Evolutionary conservation across 2,888 invertebrate genomes (phyloP).

Genomic region (Julus scanicus): DNA sequence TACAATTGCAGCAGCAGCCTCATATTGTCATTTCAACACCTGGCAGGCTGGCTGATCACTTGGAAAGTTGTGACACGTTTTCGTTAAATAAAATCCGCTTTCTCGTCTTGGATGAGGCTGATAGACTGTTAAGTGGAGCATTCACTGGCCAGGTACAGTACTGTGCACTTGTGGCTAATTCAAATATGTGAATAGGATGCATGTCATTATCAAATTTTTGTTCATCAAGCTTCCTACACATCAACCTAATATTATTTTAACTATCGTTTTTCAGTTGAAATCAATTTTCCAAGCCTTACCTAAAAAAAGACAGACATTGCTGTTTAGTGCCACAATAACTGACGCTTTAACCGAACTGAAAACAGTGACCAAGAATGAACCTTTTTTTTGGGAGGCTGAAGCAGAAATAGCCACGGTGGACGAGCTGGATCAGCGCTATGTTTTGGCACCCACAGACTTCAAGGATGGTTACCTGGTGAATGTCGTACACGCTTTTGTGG

Average conservation of each 20-base stretch:
- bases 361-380: slow-evolving; percentile 73
- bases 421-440: slow-evolving; percentile 89
- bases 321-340: slow-evolving; percentile 97
- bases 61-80: slow-evolving; percentile 73
- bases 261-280: slow-evolving; percentile 70
- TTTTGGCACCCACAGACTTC: slow-evolving; percentile 89
- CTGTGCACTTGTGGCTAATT: too few species aligned
- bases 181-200: background rate
- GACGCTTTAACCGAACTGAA: slow-evolving; percentile 79
- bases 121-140: slow-evolving; percentile 82
- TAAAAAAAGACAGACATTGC: slow-evolving; percentile 82
- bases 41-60: slow-evolving; percentile 70
- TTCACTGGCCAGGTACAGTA: slow-evolving; percentile 77
- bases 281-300: slow-evolving; percentile 83
- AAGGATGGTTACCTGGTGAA: slow-evolving; percentile 93
- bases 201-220: background rate
- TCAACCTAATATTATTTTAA: background rate
- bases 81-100: slow-evolving; percentile 82
- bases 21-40: slow-evolving; percentile 98
- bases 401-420: slow-evolving; percentile 84
- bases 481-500: slow-evolving; percentile 79
- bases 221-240: background rate
- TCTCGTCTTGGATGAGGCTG: slow-evolving; percentile 97
- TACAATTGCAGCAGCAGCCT: slow-evolving; percentile 83
- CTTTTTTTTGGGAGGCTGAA: slow-evolving; percentile 74